Evolutionary conservation across 2,797 vertebrate species (phyloP), one percentile per base, ranked within the genome.

Genomic region (Manis javanica): DNA sequence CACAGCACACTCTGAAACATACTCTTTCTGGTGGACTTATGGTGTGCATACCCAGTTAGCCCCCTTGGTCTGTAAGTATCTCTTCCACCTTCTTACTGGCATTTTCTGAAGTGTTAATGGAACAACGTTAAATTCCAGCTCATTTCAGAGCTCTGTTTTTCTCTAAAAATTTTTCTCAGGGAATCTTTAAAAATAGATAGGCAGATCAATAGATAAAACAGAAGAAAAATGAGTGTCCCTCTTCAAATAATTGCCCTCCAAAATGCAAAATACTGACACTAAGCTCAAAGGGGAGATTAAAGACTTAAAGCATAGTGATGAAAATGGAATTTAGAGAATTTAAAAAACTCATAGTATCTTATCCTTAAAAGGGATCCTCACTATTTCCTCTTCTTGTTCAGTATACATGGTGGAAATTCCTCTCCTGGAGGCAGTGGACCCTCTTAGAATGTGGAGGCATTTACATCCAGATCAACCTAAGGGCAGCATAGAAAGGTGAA

Each of bases 81-180:
- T 39, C 49, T 71, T 64, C n/a, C 15, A 83, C 29, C 21, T 53
- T 71, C 81, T 71, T 49, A 24, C 69, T 94, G 95, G 37, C 61
- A 94, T 89, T 95, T 97, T 82, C 34, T 42, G 49, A 96, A 94
- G 92, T 91, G 97, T 85, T 96, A 96, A 82, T 92, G 90, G 92
- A 83, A 88, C 34, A 88, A 51, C 39, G 96, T 83, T 97, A 92
- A 93, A 85, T 71, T 96, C 31, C 49, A 61, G 51, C 78, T 93
- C 66, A 84, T 82, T 94, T 89, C 51, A 66, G 88, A 87, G 66
- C 26, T 64, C 37, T 64, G 15, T 68, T 95, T 93, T 85, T 19
- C 59, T 59, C 15, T 63, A 31, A 51, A 26, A 37, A 86, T 55
- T 16, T 89, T 78, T 63, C 74, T 77, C 3, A 9, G 18, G 71